Conservation (phyloP, 53 echinoderm and acorn worm genomes). For the Patiria pectinifera region DNA sequence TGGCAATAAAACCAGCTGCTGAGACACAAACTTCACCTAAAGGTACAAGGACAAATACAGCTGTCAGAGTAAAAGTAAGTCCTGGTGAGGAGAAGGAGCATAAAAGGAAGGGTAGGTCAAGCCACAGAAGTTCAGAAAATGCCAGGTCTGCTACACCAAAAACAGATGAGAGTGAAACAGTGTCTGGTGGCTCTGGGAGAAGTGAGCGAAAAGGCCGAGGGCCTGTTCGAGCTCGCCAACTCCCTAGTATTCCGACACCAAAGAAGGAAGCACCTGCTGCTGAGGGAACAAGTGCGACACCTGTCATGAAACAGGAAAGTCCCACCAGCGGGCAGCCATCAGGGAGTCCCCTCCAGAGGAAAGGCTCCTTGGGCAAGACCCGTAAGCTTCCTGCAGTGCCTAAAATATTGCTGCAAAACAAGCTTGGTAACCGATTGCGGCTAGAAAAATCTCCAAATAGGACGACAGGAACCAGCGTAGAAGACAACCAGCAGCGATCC, state of each 20-base stretch:
- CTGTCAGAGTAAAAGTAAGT: conserved; percentile 9
- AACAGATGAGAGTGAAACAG: conserved; percentile 81
- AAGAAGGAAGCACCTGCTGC: conserved; percentile 65
- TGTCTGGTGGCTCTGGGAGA: conserved; percentile 77
- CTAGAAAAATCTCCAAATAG: conserved; percentile 62
- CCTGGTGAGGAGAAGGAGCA: conserved; percentile 30
- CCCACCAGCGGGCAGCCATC: conserved; percentile 62
- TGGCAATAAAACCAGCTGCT: conserved; percentile 4
- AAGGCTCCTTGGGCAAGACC: conserved; percentile 74
- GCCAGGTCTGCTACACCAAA: conserved; percentile 72
- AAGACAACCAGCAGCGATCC: conserved; percentile 53
- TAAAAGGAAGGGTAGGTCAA: conserved; percentile 51
- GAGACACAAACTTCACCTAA: conserved; percentile 9
- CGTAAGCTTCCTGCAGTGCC: conserved; percentile 95
- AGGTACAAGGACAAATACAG: not conserved
- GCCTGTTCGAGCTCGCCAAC: conserved; percentile 83
- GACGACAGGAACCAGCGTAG: conserved; percentile 32
- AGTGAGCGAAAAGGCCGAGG: conserved; percentile 77
- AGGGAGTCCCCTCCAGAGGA: conserved; percentile 60
- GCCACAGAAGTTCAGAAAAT: conserved; percentile 76
- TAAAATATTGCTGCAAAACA: conserved; percentile 89
- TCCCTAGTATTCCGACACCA: conserved; percentile 72
- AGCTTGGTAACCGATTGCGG: conserved; percentile 72
- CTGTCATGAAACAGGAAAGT: conserved; percentile 61
- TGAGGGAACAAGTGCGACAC: conserved; percentile 32